phyloP scores from a whole-genome alignment of 2,113 vertebrate species.

The Coptodon bakossiorum region DNA sequence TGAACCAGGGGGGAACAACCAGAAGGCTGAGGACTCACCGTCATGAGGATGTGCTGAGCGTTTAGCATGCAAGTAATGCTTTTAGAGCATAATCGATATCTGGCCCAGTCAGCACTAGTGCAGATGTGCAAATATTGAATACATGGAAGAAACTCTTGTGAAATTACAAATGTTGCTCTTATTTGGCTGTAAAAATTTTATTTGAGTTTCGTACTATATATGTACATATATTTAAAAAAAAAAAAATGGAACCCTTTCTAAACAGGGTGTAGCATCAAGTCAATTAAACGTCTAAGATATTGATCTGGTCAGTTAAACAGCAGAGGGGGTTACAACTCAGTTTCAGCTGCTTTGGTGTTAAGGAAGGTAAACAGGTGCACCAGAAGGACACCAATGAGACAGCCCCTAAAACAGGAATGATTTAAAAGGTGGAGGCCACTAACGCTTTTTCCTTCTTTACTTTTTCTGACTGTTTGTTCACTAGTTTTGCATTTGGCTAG shows the following conservation, averaged over 20 bases:
- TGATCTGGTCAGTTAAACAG: not conserved
- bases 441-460: not conserved
- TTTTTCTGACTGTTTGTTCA: rapidly evolving
- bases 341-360: not conserved
- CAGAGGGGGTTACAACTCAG: not conserved
- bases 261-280: not conserved
- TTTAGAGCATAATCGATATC: conserved; percentile 17
- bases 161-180: not conserved
- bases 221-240: rapidly evolving
- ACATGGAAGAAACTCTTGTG: not conserved
- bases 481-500: not conserved
- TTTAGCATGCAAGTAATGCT: conserved; percentile 25
- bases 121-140: not conserved
- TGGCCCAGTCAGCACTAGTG: not conserved
- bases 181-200: rapidly evolving
- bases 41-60: not conserved
- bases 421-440: not conserved
- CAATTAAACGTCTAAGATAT: not conserved
- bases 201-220: not conserved
- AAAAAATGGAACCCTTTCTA: not conserved
- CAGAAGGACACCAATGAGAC: not conserved
- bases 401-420: not conserved
- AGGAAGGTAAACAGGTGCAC: not conserved
- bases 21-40: not conserved
- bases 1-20: conserved; percentile 17